Evolutionary conservation across 2,113 vertebrate species (phyloP), one percentile per base, ranked within the genome.

Genomic region (Nansenia antarctica): DNA sequence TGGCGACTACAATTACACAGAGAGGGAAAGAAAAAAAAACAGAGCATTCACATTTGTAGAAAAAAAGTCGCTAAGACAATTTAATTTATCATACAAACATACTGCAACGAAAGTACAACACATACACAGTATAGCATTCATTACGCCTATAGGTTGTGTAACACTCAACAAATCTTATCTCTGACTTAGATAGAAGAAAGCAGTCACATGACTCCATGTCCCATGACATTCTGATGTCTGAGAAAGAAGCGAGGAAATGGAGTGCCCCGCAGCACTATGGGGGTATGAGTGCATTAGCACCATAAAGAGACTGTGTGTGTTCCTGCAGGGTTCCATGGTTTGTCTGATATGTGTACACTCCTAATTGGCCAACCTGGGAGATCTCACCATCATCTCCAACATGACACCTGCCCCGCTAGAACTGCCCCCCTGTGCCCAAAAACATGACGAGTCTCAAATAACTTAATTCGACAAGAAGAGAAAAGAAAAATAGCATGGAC

Each of bases 171-270:
- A n/a, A n/a, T n/a, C n/a, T n/a, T n/a, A n/a, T n/a, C n/a, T n/a
- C n/a, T n/a, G n/a, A n/a, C n/a, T n/a, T n/a, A n/a, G n/a, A n/a
- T n/a, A n/a, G n/a, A n/a, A n/a, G n/a, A n/a, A n/a, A n/a, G n/a
- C n/a, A 70, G 80, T 89, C 87, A 89, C 77, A 74, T 90, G 88
- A 89, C 79, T 77, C 53, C n/a, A n/a, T 85, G 87, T 88, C 75
- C 81, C 82, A 90, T 87, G 88, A 88, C 86, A 84, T 84, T 86
- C 78, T 79, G 86, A 85, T 88, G 87, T 85, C 88, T 84, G 86
- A 86, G 86, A 72, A 79, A 82, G 80, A 77, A 73, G 79, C 84
- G 72, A 85, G 88, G 84, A 88, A 89, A 89, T 88, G 59, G 84
- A 88, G 86, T 85, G 82, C 82, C 87, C 85, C 34, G 30, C 59